phyloP scores from a whole-genome alignment of 1,140 invertebrate genomes.

The Araneus ventricosus region DNA sequence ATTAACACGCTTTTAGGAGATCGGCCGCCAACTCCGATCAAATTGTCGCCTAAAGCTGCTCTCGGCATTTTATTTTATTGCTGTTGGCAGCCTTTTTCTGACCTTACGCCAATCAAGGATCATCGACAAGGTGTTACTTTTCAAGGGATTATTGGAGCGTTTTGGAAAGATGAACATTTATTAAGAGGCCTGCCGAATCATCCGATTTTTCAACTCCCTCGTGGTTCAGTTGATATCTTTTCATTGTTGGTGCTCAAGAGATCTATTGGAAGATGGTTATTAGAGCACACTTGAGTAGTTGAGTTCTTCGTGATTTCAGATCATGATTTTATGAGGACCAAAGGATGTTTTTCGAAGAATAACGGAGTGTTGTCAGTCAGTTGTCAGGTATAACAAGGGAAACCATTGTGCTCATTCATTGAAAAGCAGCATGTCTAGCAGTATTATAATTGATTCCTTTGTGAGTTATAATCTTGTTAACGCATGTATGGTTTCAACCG shows the following conservation, averaged over 20 bases:
- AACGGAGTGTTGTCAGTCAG: not conserved
- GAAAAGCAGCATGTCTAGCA: not conserved
- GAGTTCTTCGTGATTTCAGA: not conserved
- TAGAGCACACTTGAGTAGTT: not conserved
- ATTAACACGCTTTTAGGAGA: not conserved
- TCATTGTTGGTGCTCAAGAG: not conserved
- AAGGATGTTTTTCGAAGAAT: not conserved
- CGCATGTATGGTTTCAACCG: not conserved
- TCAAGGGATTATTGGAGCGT: not conserved
- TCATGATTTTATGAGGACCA: not conserved
- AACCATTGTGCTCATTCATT: not conserved
- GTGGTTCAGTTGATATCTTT: not conserved
- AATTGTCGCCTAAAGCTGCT: conserved; percentile 64
- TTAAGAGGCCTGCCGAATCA: conserved; percentile 50
- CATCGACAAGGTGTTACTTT: conserved; percentile 65
- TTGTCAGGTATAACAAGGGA: not conserved
- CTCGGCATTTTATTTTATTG: not conserved
- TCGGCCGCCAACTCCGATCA: not conserved
- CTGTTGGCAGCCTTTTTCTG: not conserved
- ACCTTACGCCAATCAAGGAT: conserved; percentile 40
- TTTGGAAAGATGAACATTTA: conserved; percentile 15
- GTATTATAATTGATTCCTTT: not conserved
- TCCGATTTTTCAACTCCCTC: not conserved
- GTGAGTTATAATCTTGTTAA: not conserved
- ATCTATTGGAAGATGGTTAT: not conserved